A percentile compares a stretch with the other conserved stretches of the same genome.
These are phyloP conservation scores for Sebastes cheni DNA, from an alignment of 2,797 vertebrate genomes.

Conservation along the genomic window DNA sequence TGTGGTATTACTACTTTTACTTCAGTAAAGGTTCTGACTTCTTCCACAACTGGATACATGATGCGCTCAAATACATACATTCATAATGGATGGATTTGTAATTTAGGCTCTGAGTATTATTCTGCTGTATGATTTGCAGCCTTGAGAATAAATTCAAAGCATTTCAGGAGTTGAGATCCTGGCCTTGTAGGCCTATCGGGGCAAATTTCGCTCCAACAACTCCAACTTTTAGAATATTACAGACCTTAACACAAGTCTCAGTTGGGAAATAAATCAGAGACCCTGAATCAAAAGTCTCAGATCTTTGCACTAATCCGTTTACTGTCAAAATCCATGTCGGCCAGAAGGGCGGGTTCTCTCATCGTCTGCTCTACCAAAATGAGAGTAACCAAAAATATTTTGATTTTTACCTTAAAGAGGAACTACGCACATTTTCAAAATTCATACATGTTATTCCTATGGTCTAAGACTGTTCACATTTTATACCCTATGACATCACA, in stretches of 20 bases:
- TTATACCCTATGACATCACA: too few relatives aligned
- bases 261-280: constrained; percentile 1
- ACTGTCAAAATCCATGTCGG: not conserved
- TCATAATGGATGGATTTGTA: not conserved
- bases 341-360: not conserved
- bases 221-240: not conserved
- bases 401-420: not conserved
- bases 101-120: not conserved
- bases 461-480: too few relatives aligned
- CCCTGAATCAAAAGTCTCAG: not conserved
- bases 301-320: constrained; percentile 6
- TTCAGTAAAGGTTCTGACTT: too few relatives aligned
- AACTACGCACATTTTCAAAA: too few relatives aligned
- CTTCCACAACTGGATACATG: too few relatives aligned
- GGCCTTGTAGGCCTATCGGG: not conserved
- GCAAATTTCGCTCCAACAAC: not conserved
- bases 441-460: too few relatives aligned
- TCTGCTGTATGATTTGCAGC: not conserved
- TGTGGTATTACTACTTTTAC: too few relatives aligned
- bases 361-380: not conserved
- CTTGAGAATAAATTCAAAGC: not conserved
- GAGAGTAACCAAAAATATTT: not conserved
- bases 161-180: not conserved
- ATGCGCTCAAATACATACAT: not conserved
- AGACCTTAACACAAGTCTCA: not conserved